A percentile compares a stretch with the other conserved stretches of the same genome.
Evolutionary conservation across 2,797 vertebrate genomes (phyloP).

Genomic region (Ataeniobius toweri): DNA sequence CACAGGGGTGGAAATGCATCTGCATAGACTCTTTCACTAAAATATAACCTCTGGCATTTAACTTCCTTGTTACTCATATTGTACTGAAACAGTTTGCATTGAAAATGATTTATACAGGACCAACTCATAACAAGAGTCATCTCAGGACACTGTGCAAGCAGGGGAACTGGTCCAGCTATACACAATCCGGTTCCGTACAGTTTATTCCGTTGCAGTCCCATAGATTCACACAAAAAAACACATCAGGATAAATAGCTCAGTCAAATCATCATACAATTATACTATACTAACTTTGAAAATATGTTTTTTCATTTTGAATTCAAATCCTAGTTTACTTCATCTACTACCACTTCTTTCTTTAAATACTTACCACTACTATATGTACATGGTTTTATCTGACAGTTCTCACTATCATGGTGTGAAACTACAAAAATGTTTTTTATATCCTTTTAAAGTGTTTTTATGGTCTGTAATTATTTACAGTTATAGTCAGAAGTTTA

Average conservation of each 20-base stretch:
- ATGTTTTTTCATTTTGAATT: not conserved
- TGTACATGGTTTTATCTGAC: not conserved
- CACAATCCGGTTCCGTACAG: not conserved
- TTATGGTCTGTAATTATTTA: too few relatives aligned
- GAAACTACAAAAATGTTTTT: not conserved
- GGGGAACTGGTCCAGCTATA: not conserved
- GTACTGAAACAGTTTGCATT: not conserved
- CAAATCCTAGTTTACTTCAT: not conserved
- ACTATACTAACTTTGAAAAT: not conserved
- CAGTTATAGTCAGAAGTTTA: too few relatives aligned
- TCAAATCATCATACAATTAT: not conserved
- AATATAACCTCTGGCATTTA: not conserved
- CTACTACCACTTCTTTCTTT: not conserved
- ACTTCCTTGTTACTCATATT: not conserved
- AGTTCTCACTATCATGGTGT: not conserved
- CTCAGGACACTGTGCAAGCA: not conserved
- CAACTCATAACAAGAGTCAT: not conserved
- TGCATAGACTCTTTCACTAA: not conserved
- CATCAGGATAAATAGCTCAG: not conserved
- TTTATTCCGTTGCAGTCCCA: not conserved
- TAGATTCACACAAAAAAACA: not conserved
- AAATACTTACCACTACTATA: not conserved
- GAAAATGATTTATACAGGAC: not conserved
- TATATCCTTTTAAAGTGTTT: not conserved
- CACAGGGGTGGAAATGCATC: conserved; percentile 1